phyloP scores from a whole-genome alignment of 2,113 vertebrate genomes.

The Corvus moneduloides region DNA sequence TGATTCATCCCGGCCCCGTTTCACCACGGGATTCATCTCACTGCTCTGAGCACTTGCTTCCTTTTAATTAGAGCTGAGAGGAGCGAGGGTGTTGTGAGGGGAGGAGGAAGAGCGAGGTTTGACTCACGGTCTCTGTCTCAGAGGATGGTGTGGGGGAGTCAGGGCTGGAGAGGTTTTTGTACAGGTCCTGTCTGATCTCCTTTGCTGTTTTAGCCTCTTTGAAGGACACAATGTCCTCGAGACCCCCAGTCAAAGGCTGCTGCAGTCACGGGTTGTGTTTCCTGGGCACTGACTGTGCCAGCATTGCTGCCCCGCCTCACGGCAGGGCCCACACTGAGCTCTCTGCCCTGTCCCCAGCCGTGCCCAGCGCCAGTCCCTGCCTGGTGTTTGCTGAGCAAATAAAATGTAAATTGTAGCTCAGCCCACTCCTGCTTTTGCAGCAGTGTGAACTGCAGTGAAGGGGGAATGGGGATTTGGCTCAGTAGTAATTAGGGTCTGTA shows the following conservation, averaged over 20 bases:
- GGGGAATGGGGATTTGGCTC: not conserved
- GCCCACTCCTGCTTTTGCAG: not conserved
- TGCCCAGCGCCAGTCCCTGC: not conserved
- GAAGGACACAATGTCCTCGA: not conserved
- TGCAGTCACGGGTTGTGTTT: accelerated
- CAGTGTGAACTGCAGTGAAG: not conserved
- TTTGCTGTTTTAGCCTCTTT: not conserved
- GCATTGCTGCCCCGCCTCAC: accelerated
- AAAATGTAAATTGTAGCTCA: not conserved
- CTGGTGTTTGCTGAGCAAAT: not conserved
- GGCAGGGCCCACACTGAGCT: not conserved
- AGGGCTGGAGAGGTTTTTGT: not conserved
- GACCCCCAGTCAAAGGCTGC: not conserved
- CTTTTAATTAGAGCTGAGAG: not conserved
- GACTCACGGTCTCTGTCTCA: not conserved
- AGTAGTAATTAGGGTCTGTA: not conserved
- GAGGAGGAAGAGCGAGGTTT: not conserved
- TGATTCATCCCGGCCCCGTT: accelerated
- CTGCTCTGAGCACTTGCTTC: accelerated
- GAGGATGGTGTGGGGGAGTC: not conserved
- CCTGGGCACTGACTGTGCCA: not conserved
- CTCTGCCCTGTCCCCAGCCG: not conserved
- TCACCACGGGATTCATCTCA: not conserved
- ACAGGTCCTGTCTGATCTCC: not conserved
- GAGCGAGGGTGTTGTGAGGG: not conserved